Evolutionary conservation across 1,140 invertebrate species (phyloP).

Genomic region (Heliconius nattereri): DNA sequence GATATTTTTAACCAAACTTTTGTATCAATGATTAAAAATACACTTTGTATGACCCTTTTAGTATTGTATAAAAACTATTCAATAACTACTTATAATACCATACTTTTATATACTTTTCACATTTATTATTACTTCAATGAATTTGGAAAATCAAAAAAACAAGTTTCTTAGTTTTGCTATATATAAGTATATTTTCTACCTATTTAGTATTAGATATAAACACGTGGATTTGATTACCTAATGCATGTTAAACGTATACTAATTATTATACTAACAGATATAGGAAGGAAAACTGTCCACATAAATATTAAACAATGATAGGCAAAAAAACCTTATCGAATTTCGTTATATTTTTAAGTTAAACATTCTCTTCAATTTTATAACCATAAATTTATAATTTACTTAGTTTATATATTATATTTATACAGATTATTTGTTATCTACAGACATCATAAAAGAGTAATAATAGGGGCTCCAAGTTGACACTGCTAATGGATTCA

Average conservation of each 20-base stretch:
- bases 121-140: too few species aligned
- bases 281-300: background rate
- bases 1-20: too few species aligned
- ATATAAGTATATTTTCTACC: background rate
- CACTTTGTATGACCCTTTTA: too few species aligned
- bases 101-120: too few species aligned
- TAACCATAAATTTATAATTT: background rate
- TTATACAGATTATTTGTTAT: background rate
- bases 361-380: background rate
- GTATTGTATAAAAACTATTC: too few species aligned
- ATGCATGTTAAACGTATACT: background rate
- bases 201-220: background rate
- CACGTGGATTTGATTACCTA: background rate
- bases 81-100: too few species aligned
- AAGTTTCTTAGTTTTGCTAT: too few species aligned
- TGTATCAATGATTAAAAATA: too few species aligned
- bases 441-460: background rate
- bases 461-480: background rate
- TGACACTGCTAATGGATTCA: background rate
- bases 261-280: background rate
- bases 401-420: background rate
- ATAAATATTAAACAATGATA: background rate
- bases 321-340: too few species aligned
- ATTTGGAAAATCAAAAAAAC: too few species aligned
- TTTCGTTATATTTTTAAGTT: background rate